phyloP scores from a whole-genome alignment of 2,888 invertebrate species.

The Nephrocerus scutellatus region DNA sequence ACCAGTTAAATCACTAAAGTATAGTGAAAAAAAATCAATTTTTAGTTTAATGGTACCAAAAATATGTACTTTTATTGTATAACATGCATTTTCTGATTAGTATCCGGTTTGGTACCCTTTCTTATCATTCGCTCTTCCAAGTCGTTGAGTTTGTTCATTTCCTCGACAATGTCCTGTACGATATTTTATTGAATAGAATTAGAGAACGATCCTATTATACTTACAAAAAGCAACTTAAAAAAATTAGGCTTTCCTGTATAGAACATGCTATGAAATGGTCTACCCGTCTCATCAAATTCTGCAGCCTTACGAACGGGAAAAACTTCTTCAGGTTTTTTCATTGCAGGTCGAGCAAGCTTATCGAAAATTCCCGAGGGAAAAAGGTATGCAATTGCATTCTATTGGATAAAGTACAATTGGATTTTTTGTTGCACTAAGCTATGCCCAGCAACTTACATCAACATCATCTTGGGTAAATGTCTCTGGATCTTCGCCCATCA shows the following conservation, averaged over 20 bases:
- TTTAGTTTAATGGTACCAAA: background rate
- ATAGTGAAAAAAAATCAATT: slow-evolving; percentile 1
- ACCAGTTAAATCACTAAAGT: slow-evolving; percentile 51
- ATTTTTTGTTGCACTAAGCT: background rate
- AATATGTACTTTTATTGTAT: slow-evolving; percentile 3
- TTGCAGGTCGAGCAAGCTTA: slow-evolving; percentile 74
- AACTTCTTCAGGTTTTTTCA: slow-evolving; percentile 85
- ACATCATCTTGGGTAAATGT: slow-evolving; percentile 81
- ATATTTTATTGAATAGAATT: background rate
- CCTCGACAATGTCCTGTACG: slow-evolving; percentile 59
- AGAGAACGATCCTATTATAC: slow-evolving; percentile 26
- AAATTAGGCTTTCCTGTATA: slow-evolving; percentile 86
- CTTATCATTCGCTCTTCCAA: slow-evolving; percentile 65
- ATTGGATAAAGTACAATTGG: slow-evolving; percentile 11
- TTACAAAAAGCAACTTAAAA: slow-evolving; percentile 73
- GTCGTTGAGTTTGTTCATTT: slow-evolving; percentile 59
- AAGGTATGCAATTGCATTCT: slow-evolving; percentile 87
- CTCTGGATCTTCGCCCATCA: slow-evolving; percentile 94
- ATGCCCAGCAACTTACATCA: slow-evolving; percentile 55
- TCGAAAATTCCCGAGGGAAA: slow-evolving; percentile 91
- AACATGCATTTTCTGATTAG: slow-evolving; percentile 54
- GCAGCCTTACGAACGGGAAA: slow-evolving; percentile 78
- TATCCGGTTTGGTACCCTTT: slow-evolving; percentile 57
- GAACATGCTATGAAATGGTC: slow-evolving; percentile 86
- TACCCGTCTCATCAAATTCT: slow-evolving; percentile 82